Conservation (phyloP, 2,888 invertebrate genomes). For the Catocala fraxini region DNA sequence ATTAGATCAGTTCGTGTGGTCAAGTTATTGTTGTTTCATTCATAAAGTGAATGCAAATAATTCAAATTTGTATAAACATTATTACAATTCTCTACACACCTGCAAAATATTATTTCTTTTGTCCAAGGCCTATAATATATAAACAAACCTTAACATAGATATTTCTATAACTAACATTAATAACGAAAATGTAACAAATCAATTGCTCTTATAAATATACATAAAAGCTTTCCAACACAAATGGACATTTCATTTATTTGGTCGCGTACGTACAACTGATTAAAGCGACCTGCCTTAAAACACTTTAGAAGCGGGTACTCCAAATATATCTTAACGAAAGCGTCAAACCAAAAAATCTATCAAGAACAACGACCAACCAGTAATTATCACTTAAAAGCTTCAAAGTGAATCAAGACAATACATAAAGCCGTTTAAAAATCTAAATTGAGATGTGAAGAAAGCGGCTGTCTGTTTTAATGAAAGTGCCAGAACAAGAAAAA, state of each 20-base stretch:
- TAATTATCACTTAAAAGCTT: constrained; percentile 46
- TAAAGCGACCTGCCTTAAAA: constrained; percentile 9
- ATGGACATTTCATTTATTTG: constrained; percentile 17
- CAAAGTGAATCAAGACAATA: constrained; percentile 49
- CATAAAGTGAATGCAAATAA: background rate
- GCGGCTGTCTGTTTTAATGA: constrained; percentile 48
- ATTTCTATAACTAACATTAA: no score
- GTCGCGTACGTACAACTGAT: constrained; percentile 8
- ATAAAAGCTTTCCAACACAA: constrained; percentile 16
- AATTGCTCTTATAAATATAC: constrained; percentile 2
- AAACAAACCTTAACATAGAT: no score
- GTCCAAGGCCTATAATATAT: no score
- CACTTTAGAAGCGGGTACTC: constrained; percentile 19
- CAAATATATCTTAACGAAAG: constrained; percentile 31
- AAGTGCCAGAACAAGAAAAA: constrained; percentile 39
- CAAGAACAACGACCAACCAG: constrained; percentile 14
- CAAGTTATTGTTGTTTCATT: background rate
- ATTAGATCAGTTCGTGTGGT: background rate
- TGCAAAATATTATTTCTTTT: no score
- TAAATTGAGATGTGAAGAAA: constrained; percentile 57
- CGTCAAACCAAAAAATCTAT: constrained; percentile 34
- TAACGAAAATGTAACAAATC: no score
- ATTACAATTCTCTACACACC: no score
- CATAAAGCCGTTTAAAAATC: constrained; percentile 47
- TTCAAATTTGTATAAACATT: no score